phyloP scores from a whole-genome alignment of 2,113 vertebrate genomes.

The Onychorhynchus coronatus region DNA sequence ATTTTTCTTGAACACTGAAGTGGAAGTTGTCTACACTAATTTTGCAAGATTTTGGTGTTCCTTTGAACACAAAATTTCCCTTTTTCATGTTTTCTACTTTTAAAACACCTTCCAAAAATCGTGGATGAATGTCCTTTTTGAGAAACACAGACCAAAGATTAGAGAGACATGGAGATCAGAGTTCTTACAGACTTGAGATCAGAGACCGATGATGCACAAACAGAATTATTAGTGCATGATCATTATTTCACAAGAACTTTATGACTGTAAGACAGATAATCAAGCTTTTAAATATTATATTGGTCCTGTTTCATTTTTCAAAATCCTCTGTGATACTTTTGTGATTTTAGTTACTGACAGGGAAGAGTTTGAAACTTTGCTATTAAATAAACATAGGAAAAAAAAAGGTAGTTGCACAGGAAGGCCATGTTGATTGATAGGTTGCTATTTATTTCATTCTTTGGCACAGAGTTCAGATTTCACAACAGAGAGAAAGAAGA shows the following conservation, averaged over 20 bases:
- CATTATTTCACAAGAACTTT: neutral
- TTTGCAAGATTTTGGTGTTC: neutral
- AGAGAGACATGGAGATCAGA: neutral
- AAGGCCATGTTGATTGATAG: neutral
- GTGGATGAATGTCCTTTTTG: neutral
- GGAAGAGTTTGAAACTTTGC: neutral
- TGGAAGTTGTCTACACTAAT: neutral
- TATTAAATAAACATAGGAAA: neutral
- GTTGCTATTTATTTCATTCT: neutral
- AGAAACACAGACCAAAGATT: neutral
- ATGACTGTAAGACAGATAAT: neutral
- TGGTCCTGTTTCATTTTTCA: neutral
- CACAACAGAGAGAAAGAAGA: neutral
- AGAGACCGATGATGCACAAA: neutral
- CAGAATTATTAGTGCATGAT: neutral
- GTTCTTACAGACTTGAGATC: neutral
- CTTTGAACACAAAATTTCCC: neutral
- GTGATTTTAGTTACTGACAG: neutral
- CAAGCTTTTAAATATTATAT: neutral
- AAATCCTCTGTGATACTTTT: neutral
- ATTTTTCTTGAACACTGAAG: neutral
- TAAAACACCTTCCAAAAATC: neutral
- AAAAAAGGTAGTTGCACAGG: neutral
- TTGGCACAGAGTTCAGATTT: neutral
- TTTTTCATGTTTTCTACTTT: neutral